A percentile compares a stretch with the other conserved stretches of the same genome.
Conservation (phyloP, 2,113 vertebrate species). For the Labrus mixtus region DNA sequence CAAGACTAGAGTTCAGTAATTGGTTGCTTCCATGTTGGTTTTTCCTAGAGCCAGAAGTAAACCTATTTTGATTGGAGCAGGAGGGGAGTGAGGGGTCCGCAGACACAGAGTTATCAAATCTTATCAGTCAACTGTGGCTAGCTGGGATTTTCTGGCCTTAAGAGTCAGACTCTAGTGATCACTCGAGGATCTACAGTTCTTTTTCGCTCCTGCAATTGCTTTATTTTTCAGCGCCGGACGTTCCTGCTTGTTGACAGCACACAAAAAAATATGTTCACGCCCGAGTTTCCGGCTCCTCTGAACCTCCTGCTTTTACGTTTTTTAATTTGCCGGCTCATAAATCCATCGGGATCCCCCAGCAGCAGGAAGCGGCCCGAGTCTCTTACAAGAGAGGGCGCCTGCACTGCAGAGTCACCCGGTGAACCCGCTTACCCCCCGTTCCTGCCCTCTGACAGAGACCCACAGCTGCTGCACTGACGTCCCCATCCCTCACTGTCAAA, state of each 20-base stretch:
- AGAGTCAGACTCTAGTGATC: neutral
- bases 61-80: too few species aligned
- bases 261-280: constrained; percentile 28
- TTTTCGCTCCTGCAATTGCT: too few species aligned
- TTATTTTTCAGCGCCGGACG: neutral
- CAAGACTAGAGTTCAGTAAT: too few species aligned
- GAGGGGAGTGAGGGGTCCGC: too few species aligned
- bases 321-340: constrained; percentile 67
- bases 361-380: constrained; percentile 71
- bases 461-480: constrained; percentile 75
- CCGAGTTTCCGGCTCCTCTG: constrained; percentile 35
- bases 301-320: constrained; percentile 58
- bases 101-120: too few species aligned
- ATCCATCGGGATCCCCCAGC: constrained; percentile 57
- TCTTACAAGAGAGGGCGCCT: constrained; percentile 47
- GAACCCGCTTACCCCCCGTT: constrained; percentile 59
- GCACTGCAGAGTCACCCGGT: constrained; percentile 34
- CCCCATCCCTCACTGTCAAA: constrained; percentile 75
- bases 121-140: too few species aligned
- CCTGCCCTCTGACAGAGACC: constrained; percentile 72
- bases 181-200: neutral
- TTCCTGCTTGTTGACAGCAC: neutral
- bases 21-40: too few species aligned
- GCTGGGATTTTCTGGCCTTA: neutral
- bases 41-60: too few species aligned